Evolutionary conservation across 2,797 vertebrate genomes (phyloP).

Genomic region (Salmo trutta): DNA sequence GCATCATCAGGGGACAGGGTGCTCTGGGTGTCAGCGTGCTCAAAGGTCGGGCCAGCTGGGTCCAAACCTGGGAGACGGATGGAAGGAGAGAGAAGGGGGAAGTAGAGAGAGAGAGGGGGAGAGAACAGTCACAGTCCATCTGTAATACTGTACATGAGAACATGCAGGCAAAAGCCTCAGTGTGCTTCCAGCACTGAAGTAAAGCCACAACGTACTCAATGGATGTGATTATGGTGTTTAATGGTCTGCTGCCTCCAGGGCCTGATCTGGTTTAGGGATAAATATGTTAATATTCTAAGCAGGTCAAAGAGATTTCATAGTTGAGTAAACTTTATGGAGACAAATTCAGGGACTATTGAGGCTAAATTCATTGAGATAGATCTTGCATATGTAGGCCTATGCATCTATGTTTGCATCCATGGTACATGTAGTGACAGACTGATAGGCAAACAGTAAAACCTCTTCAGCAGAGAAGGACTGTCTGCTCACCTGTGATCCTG

Average conservation of each 20-base stretch:
- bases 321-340: slow-evolving; percentile 39
- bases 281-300: slow-evolving; percentile 49
- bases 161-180: background rate
- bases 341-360: slow-evolving; percentile 19
- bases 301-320: slow-evolving; percentile 51
- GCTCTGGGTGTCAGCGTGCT: slow-evolving; percentile 85
- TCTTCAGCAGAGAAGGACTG: background rate
- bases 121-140: background rate
- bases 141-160: background rate
- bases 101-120: background rate
- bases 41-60: slow-evolving; percentile 93
- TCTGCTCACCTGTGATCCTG: slow-evolving; percentile 89
- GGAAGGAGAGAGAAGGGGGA: background rate
- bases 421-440: background rate
- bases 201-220: slow-evolving; percentile 24
- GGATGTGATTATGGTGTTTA: slow-evolving; percentile 25
- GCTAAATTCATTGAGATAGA: background rate
- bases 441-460: background rate
- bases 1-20: slow-evolving; percentile 91
- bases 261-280: slow-evolving; percentile 34
- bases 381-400: slow-evolving; percentile 10
- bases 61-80: slow-evolving; percentile 80
- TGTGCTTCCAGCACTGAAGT: slow-evolving; percentile 7
- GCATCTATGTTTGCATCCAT: slow-evolving; percentile 4
- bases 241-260: slow-evolving; percentile 18